Base-by-base conservation (phyloP, 2,888 invertebrate genomes). In the Ceramica pisi region DNA sequence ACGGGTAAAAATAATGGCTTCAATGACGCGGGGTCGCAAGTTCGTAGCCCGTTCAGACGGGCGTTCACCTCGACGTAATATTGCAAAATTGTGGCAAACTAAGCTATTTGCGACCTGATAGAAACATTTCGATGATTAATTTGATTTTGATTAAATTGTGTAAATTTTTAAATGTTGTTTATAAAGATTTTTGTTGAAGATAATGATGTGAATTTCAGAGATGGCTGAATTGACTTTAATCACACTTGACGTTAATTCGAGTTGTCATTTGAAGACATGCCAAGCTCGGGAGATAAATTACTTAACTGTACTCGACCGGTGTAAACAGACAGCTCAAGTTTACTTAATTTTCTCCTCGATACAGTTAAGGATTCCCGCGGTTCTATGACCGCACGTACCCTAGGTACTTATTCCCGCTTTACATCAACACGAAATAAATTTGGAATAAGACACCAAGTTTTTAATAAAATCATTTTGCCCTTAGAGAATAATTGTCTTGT, bases 1-100 rank as follows among this genome's bases (percentile, higher is more conserved):
- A 68, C 85, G 79, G 61, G 70, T 78, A 76, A 86, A 85, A 88
- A 88, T 88, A 87, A 90, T 89, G 87, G 85, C 81, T 81, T 67
- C 86, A 89, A 87, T 87, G 89, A 87, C 87, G 84, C 81, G 82
- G 88, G 90, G 89, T 90, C 90, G 87, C 86, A 86, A 86, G 92
- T 92, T 92, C 89, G 84, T 82, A 89, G 89, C 87, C 88, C 89
- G 89, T 84, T 78, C 73, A 68, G 69, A 79, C 82, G 90, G 90
- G 73, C 91, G 80, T 88, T 86, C 83, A 90, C 92, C 91, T 87
- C 86, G 7, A 62, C 53, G 83, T 80, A 83, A 87, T 87, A 88
- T 84, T 86, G 84, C 83, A 86, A 86, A 85, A 85, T 77, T 75
- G 67, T 82, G 38, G 65, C 63, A 60, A 82, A 76, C 50, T 57